These are phyloP conservation scores for Tadarida brasiliensis DNA, from an alignment of 2,797 vertebrate species.

Conservation along the genomic window DNA sequence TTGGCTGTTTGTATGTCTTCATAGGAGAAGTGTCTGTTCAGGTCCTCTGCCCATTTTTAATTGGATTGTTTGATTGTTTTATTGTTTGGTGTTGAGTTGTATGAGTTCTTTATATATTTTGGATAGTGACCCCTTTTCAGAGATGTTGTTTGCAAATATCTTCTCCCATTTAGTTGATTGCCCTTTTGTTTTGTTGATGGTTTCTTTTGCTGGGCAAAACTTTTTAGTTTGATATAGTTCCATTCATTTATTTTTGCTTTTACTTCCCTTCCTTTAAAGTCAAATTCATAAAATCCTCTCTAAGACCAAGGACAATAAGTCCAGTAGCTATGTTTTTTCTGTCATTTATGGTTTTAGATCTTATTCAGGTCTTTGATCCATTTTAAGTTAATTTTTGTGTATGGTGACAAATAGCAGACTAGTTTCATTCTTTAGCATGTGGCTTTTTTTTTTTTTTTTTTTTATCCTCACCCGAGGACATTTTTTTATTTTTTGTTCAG, in stretches of 20 bases:
- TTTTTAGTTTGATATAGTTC: not conserved
- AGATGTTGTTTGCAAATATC: not conserved
- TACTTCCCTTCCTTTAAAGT: not conserved
- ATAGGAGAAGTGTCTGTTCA: too few species aligned
- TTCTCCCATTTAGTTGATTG: not conserved
- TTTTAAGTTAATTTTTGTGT: not conserved
- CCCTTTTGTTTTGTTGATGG: not conserved
- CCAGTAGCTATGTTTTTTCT: not conserved
- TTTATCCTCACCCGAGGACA: too few species aligned
- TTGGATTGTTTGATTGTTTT: not conserved
- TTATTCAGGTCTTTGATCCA: not conserved
- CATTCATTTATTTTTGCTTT: not conserved
- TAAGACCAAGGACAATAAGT: not conserved
- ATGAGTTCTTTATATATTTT: not conserved
- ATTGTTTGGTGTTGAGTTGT: not conserved
- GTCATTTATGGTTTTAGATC: not conserved
- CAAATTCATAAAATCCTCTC: not conserved
- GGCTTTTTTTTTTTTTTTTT: too few species aligned
- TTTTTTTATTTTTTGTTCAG: too few species aligned
- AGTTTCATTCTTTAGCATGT: not conserved
- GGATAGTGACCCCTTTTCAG: not conserved
- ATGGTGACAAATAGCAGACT: not conserved
- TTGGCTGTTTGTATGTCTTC: too few species aligned
- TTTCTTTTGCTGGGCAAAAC: not conserved
- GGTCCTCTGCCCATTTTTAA: not conserved